Evolutionary conservation across 2,888 invertebrate genomes (phyloP).

Genomic region (Aphrophora alni): DNA sequence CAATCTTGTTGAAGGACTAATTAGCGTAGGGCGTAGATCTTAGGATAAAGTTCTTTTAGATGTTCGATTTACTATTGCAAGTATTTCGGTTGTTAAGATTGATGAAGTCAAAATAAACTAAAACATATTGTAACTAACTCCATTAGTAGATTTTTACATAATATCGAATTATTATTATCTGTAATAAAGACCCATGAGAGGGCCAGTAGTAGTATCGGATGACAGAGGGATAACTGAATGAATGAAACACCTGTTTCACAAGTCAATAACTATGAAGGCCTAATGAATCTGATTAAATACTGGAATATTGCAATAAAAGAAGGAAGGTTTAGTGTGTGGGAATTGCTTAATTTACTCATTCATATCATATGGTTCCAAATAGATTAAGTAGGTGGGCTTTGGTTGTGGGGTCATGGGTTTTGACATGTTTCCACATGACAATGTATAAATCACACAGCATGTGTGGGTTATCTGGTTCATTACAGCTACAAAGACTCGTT

Average conservation of each 20-base stretch:
- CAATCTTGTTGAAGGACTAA: too few species aligned
- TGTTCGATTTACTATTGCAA: too few species aligned
- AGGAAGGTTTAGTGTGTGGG: background rate
- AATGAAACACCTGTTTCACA: background rate
- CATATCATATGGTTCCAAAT: too few species aligned
- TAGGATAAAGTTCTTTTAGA: too few species aligned
- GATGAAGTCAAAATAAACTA: too few species aligned
- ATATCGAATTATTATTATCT: too few species aligned
- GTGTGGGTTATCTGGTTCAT: background rate
- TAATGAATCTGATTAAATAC: background rate
- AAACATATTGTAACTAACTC: too few species aligned
- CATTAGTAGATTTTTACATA: too few species aligned
- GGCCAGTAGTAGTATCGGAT: too few species aligned
- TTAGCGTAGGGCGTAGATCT: too few species aligned
- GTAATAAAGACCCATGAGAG: too few species aligned
- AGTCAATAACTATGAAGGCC: background rate
- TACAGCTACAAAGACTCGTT: background rate
- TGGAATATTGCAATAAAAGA: background rate
- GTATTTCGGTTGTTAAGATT: too few species aligned
- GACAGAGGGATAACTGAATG: background rate
- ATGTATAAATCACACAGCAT: background rate
- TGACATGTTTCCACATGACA: background rate
- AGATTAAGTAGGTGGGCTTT: background rate
- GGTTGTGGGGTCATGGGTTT: background rate
- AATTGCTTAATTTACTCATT: background rate